Percentiles rank a stretch among this genome's conserved stretches.
These are phyloP conservation scores for Antigone vipio DNA, from an alignment of 2,113 vertebrate species.

Conservation along the genomic window DNA sequence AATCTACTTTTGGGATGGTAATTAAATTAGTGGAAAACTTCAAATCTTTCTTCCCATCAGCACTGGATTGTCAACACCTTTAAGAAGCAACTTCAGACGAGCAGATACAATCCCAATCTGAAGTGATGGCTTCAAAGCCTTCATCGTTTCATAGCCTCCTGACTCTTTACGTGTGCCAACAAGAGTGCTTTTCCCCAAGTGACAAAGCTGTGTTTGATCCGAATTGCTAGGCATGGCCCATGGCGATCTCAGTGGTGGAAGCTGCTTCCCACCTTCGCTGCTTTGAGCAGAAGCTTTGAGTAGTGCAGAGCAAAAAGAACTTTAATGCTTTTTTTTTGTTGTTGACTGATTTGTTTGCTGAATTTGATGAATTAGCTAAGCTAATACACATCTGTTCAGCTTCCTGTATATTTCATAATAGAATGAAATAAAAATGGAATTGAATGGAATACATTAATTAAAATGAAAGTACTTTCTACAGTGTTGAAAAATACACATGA, in stretches of 20 bases:
- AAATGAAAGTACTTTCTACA: neutral
- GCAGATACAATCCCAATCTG: neutral
- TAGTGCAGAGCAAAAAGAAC: neutral
- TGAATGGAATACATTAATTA: neutral
- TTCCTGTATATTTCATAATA: slow-evolving; percentile 17
- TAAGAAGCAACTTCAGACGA: neutral
- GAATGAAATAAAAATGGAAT: slow-evolving; percentile 15
- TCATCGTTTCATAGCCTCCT: neutral
- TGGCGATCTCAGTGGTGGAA: neutral
- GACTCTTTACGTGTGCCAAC: neutral
- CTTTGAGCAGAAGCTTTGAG: neutral
- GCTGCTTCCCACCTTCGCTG: neutral
- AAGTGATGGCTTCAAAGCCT: neutral
- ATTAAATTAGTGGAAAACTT: neutral
- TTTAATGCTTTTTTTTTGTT: neutral
- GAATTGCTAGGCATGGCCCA: neutral
- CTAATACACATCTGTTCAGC: neutral
- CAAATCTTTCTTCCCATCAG: neutral
- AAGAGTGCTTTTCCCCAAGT: neutral
- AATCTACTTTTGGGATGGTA: neutral
- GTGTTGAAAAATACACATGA: neutral
- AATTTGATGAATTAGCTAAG: neutral
- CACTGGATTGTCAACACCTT: neutral
- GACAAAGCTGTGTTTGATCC: neutral
- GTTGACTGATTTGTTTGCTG: neutral